Conservation (phyloP, 2,797 vertebrate species). For the Chromis chromis region DNA sequence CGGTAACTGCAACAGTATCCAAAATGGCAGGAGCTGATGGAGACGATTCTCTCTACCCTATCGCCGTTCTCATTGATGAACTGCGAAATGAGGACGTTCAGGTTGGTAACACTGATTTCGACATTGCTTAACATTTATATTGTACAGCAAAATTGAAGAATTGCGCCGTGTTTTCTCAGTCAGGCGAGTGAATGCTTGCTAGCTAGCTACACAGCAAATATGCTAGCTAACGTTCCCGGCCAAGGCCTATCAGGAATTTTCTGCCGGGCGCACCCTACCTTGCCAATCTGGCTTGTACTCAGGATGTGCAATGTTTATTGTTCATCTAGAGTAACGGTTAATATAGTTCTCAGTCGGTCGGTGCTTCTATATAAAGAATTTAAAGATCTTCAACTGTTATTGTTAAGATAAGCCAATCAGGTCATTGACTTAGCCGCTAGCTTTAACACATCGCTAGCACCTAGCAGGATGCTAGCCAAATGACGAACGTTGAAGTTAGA, state of each 20-base stretch:
- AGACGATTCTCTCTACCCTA: conserved; percentile 91
- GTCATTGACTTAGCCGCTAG: conserved; percentile 37
- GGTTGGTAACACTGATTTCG: conserved; percentile 61
- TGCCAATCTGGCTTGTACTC: background rate
- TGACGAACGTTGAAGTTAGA: background rate
- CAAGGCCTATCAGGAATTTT: conserved; percentile 51
- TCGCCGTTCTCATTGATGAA: conserved; percentile 90
- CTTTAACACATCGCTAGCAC: conserved; percentile 2
- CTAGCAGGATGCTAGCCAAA: conserved; percentile 6
- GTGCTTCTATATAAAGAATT: fast-evolving
- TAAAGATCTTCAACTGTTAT: fast-evolving
- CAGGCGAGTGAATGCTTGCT: background rate
- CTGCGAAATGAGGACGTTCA: conserved; percentile 91
- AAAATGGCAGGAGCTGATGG: conserved; percentile 92
- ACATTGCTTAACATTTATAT: fast-evolving
- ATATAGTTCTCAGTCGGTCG: fast-evolving
- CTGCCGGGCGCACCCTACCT: conserved; percentile 63
- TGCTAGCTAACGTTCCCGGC: conserved; percentile 39
- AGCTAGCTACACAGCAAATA: conserved; percentile 35
- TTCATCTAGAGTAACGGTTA: fast-evolving
- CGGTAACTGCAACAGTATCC: conserved; percentile 68
- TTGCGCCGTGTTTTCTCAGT: background rate
- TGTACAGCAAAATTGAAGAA: fast-evolving
- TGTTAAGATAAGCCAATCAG: background rate
- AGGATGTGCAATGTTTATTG: background rate